Conservation (phyloP, 2,797 vertebrate genomes). For the Chrosomus eos region DNA sequence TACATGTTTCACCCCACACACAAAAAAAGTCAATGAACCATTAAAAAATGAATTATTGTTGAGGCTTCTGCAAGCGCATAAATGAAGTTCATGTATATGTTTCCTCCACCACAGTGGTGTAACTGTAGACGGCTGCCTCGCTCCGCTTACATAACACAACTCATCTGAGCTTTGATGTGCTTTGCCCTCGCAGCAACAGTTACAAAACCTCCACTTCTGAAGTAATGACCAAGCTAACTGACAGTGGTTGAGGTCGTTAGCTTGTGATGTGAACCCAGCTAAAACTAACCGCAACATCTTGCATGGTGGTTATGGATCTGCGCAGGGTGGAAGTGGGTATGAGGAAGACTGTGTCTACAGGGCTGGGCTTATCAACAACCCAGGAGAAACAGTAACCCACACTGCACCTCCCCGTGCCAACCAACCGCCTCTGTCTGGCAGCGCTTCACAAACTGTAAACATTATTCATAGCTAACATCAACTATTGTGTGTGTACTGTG, state of each 20-base stretch:
- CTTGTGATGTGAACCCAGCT: constrained; percentile 48
- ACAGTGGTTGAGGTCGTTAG: constrained; percentile 66
- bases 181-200: constrained; percentile 36
- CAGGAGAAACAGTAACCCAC: constrained; percentile 45
- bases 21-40: background rate
- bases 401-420: constrained; percentile 44
- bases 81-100: background rate
- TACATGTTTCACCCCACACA: background rate
- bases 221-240: constrained; percentile 62
- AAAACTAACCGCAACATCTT: constrained; percentile 64
- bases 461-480: constrained; percentile 21
- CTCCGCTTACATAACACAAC: constrained; percentile 48
- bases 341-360: constrained; percentile 45
- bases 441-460: constrained; percentile 33
- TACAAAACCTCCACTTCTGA: constrained; percentile 51
- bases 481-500: background rate
- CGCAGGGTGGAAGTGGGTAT: constrained; percentile 57
- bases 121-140: constrained; percentile 42
- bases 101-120: constrained; percentile 44
- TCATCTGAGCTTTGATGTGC: constrained; percentile 46
- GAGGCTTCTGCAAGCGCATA: background rate
- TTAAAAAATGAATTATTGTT: background rate
- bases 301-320: constrained; percentile 59
- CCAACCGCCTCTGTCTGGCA: constrained; percentile 41
- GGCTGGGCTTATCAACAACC: constrained; percentile 58